phyloP scores from a whole-genome alignment of 2,888 invertebrate genomes.

The Zygaena filipendulae region DNA sequence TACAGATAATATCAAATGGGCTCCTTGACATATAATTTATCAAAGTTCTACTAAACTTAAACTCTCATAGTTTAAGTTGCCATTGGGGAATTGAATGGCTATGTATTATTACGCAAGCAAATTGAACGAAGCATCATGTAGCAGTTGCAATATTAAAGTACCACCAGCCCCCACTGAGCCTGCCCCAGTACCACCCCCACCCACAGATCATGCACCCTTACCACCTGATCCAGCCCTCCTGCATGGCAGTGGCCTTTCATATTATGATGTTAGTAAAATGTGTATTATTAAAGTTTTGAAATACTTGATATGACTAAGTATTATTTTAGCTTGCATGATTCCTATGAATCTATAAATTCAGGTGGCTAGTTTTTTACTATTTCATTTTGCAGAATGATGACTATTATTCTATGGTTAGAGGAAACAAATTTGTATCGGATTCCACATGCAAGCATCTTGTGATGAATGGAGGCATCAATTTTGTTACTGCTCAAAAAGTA shows the following conservation, averaged over 20 bases:
- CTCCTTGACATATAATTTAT: constrained; percentile 24
- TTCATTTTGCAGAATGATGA: constrained; percentile 47
- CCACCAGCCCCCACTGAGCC: constrained; percentile 43
- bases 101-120: constrained; percentile 79
- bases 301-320: constrained; percentile 3
- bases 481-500: constrained; percentile 39
- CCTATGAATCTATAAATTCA: neutral
- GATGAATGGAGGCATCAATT: constrained; percentile 55
- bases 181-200: constrained; percentile 39
- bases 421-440: constrained; percentile 53
- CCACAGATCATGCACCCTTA: constrained; percentile 40
- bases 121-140: constrained; percentile 73
- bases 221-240: constrained; percentile 40
- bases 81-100: constrained; percentile 62
- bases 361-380: neutral
- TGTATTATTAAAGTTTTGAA: constrained; percentile 1
- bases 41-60: constrained; percentile 21
- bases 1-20: constrained; percentile 34
- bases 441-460: constrained; percentile 49
- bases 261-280: constrained; percentile 50
- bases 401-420: constrained; percentile 59
- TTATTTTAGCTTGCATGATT: neutral
- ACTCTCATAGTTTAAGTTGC: constrained; percentile 24
- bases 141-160: constrained; percentile 58
- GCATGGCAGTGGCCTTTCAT: constrained; percentile 50